Conservation (phyloP, 2,797 vertebrate species). For the Intellagama lesueurii region DNA sequence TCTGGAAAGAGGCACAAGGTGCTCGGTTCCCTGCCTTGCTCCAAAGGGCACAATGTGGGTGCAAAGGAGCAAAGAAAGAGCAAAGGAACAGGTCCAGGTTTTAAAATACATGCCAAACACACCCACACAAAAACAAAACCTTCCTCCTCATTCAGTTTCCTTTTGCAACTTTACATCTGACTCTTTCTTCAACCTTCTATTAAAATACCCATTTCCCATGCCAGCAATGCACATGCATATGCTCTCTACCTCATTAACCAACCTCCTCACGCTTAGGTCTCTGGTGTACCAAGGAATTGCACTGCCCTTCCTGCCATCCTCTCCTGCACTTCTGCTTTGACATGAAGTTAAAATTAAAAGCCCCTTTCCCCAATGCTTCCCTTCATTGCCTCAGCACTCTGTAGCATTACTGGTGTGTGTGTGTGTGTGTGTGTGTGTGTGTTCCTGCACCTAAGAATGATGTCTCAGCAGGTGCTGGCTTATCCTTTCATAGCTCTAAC, state of each 20-base stretch:
- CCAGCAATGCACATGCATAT: not conserved
- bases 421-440: not conserved
- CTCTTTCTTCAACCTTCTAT: not conserved
- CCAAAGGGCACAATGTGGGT: too few relatives aligned
- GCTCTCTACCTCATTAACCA: not conserved
- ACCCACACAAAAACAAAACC: too few relatives aligned
- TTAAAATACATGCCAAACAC: too few relatives aligned
- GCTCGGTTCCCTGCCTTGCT: too few relatives aligned
- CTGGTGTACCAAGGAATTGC: not conserved
- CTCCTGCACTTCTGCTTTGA: not conserved
- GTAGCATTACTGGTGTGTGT: not conserved
- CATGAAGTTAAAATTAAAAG: not conserved
- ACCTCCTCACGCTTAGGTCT: not conserved
- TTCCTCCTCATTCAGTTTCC: not conserved
- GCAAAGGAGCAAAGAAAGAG: too few relatives aligned
- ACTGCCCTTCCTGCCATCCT: not conserved
- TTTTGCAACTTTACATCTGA: not conserved
- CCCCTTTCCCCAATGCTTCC: not conserved
- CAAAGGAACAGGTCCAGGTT: too few relatives aligned
- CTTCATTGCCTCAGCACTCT: not conserved
- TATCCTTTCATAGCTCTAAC: not conserved
- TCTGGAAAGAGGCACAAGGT: too few relatives aligned
- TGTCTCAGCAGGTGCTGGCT: not conserved
- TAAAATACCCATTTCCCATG: not conserved
- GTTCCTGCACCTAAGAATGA: not conserved